These are phyloP conservation scores for Anas capensis DNA, from an alignment of 2,797 vertebrate genomes.

Conservation along the genomic window DNA sequence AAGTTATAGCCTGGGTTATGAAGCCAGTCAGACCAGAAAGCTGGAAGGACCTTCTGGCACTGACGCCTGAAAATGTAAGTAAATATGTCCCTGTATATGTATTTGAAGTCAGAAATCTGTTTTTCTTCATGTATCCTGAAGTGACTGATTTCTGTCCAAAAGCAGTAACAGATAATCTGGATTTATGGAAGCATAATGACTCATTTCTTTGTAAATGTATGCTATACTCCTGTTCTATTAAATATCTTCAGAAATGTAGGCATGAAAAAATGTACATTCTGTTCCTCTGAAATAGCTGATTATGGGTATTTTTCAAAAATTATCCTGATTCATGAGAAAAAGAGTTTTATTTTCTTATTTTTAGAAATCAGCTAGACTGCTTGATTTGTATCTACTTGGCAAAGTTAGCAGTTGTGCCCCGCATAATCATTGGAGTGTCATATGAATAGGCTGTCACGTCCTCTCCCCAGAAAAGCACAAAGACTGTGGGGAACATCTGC, in stretches of 20 bases:
- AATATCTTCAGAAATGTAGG: not conserved
- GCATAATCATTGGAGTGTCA: not conserved
- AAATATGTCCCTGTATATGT: not conserved
- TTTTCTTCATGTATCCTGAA: not conserved
- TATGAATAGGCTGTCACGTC: not conserved
- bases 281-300: not conserved
- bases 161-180: not conserved
- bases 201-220: not conserved
- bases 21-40: not conserved
- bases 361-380: not conserved
- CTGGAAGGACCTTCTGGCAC: not conserved
- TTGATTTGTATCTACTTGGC: not conserved
- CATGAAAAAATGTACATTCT: not conserved
- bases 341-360: not conserved
- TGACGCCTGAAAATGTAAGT: not conserved
- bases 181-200: not conserved
- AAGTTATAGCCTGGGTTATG: not conserved
- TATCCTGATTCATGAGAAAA: not conserved
- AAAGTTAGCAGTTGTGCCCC: slow-evolving; percentile 1
- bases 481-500: not conserved
- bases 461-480: not conserved
- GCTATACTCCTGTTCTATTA: not conserved
- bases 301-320: not conserved
- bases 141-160: not conserved
- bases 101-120: not conserved